Evolutionary conservation across 1,140 invertebrate genomes (phyloP), one percentile per base, ranked within the genome.

Genomic region (Oscheius sp.): DNA sequence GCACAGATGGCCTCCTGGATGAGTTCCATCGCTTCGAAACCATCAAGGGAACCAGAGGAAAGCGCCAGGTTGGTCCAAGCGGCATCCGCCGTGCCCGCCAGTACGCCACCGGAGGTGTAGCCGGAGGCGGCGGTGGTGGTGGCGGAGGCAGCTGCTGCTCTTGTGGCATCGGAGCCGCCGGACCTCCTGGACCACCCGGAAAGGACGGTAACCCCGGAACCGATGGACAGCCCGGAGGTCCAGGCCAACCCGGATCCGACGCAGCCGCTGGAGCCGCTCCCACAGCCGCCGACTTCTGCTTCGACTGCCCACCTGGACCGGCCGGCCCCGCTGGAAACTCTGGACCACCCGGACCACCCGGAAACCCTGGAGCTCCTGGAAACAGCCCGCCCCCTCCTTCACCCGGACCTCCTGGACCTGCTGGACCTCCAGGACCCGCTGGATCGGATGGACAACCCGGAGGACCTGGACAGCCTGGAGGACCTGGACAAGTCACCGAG

Each of bases 311-410:
- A 36, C 59, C 68, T 46, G 74, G 68, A 49, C 74, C 74, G 23
- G 55, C 74, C 36, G 74, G 74, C 64, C 74, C 74, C 32, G 65
- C 74, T 72, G 74, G 74, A 65, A 73, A 73, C 32, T 29, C 74
- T 13, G 74, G 69, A 72, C 32, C 20, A 52, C 61, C 61, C 36
- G 69, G 69, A 10, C 61, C 61, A 49, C 67, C 73, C 61, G 73
- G 73, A 38, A 46, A 45, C 32, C 7, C 49, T 55, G 49, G 49
- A 55, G 23, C 7, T 23, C 32, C 32, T n/a, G 67, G 67, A 59
- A 58, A 68, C 34, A 68, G 34, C 2, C 36, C 67, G 36, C 1
- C 42, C 18, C 26, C 2, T 1, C 45, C 38, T 46, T 32, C 42
- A 20, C 38, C 46, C 4, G 65, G 65, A 35, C 45, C 52, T 26